phyloP scores from a whole-genome alignment of 2,797 vertebrate species.

The Chaetodon trifasciatus region DNA sequence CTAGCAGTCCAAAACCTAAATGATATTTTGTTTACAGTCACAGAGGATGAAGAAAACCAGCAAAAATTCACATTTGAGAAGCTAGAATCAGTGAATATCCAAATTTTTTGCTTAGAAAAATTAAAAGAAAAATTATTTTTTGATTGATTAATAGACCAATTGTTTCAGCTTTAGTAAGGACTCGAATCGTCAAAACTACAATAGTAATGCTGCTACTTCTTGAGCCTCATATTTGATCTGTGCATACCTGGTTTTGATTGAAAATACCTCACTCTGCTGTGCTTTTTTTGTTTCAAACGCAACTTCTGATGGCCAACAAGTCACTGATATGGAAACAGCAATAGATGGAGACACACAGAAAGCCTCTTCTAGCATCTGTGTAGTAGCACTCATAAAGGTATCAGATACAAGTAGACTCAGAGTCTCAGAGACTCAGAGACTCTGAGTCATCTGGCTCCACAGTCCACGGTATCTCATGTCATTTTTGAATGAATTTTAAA shows the following conservation, averaged over 20 bases:
- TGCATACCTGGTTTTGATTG: neutral
- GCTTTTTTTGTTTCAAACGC: neutral
- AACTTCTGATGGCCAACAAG: neutral
- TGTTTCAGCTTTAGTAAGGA: neutral
- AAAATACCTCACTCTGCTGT: neutral
- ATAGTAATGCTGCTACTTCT: neutral
- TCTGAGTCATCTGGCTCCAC: conserved; percentile 38
- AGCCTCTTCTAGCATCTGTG: conserved; percentile 20
- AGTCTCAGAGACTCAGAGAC: too few relatives aligned
- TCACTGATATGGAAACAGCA: conserved; percentile 6
- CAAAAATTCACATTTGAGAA: neutral
- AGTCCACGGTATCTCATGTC: conserved; percentile 46
- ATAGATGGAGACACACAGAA: conserved; percentile 38
- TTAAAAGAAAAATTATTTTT: neutral
- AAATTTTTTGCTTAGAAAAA: neutral
- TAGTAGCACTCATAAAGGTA: conserved; percentile 12
- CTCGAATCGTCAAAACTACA: neutral
- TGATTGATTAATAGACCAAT: neutral
- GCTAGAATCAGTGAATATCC: neutral
- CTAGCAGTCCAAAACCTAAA: neutral
- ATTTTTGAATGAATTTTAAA: conserved; percentile 16
- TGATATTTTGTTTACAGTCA: neutral
- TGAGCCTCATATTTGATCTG: neutral
- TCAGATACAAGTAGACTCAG: conserved; percentile 49
- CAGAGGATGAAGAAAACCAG: neutral